Evolutionary conservation across 2,888 invertebrate genomes (phyloP).

Genomic region (Nebria brevicollis): DNA sequence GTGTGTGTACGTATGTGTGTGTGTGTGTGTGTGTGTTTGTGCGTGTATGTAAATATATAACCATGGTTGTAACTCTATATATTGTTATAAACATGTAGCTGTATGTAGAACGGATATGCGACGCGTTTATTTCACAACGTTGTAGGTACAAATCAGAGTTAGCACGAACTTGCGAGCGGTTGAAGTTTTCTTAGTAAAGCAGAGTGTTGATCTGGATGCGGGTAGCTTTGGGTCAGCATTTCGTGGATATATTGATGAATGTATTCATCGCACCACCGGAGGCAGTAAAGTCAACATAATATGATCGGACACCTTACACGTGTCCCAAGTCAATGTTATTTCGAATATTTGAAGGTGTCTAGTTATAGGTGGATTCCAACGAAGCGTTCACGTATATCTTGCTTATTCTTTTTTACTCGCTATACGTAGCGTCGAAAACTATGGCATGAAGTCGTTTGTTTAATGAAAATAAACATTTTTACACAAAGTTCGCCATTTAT

Average conservation of each 20-base stretch:
- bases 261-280: conserved; percentile 37
- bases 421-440: conserved; percentile 49
- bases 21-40: too few species aligned
- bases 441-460: not conserved
- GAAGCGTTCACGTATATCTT: too few species aligned
- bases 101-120: not conserved
- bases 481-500: too few species aligned
- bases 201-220: not conserved
- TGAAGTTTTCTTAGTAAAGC: not conserved
- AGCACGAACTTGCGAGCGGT: conserved; percentile 53
- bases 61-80: not conserved
- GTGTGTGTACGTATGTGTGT: too few species aligned
- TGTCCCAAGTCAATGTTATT: not conserved
- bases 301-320: conserved; percentile 8
- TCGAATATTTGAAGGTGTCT: not conserved
- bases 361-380: not conserved
- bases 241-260: conserved; percentile 43
- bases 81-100: not conserved
- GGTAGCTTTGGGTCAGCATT: conserved; percentile 23
- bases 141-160: conserved; percentile 22
- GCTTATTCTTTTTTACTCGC: not conserved
- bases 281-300: conserved; percentile 26
- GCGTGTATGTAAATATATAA: not conserved
- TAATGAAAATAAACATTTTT: too few species aligned
- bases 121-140: too few species aligned